Conservation (phyloP, 2,113 vertebrate genomes). For the Holacanthus passer region DNA sequence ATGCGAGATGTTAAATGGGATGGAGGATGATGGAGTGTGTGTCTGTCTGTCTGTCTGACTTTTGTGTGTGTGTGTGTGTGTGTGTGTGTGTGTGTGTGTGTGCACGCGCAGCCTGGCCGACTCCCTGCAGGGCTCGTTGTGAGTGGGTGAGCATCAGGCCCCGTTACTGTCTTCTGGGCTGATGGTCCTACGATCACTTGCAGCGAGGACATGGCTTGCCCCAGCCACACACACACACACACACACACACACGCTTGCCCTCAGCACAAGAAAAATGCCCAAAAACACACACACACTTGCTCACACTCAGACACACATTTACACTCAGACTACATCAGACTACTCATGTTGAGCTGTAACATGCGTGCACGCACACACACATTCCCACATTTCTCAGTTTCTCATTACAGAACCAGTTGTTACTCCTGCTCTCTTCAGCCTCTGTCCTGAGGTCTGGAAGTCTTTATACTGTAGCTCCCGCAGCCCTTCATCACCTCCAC, state of each 20-base stretch:
- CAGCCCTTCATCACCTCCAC: conserved; percentile 40
- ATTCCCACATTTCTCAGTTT: not conserved
- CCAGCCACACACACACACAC: conserved; percentile 14
- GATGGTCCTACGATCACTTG: conserved; percentile 46
- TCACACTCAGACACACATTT: not conserved
- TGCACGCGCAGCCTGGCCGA: not conserved
- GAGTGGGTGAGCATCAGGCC: conserved; percentile 66
- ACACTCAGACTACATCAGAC: not conserved
- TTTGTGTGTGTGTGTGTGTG: conserved; percentile 8
- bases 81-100: conserved; percentile 16
- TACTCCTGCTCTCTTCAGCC: conserved; percentile 30
- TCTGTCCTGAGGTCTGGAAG: conserved; percentile 53
- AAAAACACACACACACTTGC: conserved; percentile 4
- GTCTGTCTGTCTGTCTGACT: not conserved
- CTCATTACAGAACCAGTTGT: conserved; percentile 36
- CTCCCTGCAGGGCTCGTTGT: conserved; percentile 51
- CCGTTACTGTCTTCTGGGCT: conserved; percentile 42
- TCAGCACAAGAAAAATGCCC: conserved; percentile 26
- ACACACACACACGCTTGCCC: conserved; percentile 27
- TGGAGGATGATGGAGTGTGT: not conserved
- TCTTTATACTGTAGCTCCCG: conserved; percentile 22
- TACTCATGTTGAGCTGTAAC: conserved; percentile 11
- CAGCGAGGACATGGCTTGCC: conserved; percentile 40
- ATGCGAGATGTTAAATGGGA: conserved; percentile 34
- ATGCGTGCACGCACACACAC: conserved; percentile 3